Conservation (phyloP, 2,113 vertebrate species). For the Manacus vitellinus region DNA sequence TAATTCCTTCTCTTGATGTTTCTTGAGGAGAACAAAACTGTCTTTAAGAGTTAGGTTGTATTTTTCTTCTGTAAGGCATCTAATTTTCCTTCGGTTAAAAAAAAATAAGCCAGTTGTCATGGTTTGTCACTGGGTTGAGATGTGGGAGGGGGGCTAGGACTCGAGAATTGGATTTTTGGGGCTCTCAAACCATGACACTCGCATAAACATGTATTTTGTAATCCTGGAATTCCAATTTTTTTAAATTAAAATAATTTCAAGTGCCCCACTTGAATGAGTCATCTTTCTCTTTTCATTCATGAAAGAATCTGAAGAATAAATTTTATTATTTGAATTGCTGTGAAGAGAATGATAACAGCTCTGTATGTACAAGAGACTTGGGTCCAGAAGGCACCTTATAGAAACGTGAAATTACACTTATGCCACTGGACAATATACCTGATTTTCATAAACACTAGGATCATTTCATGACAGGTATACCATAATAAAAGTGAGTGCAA, state of each 20-base stretch:
- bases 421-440: not conserved
- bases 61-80: not conserved
- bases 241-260: not conserved
- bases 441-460: not conserved
- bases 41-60: not conserved
- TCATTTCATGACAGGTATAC: not conserved
- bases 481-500: not conserved
- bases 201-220: not conserved
- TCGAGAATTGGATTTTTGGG: too few relatives aligned
- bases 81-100: not conserved
- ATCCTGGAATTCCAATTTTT: not conserved
- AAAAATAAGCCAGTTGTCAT: not conserved
- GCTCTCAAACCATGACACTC: not conserved
- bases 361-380: not conserved
- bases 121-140: too few relatives aligned
- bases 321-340: not conserved
- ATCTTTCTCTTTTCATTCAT: not conserved
- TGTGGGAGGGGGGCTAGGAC: too few relatives aligned
- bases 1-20: not conserved
- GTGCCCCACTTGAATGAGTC: too few relatives aligned
- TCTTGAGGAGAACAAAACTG: not conserved
- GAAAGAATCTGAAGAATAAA: not conserved
- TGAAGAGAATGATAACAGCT: not conserved
- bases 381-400: not conserved
- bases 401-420: not conserved